Evolutionary conservation across 1,140 invertebrate genomes (phyloP).

Genomic region (Orussus abietinus): DNA sequence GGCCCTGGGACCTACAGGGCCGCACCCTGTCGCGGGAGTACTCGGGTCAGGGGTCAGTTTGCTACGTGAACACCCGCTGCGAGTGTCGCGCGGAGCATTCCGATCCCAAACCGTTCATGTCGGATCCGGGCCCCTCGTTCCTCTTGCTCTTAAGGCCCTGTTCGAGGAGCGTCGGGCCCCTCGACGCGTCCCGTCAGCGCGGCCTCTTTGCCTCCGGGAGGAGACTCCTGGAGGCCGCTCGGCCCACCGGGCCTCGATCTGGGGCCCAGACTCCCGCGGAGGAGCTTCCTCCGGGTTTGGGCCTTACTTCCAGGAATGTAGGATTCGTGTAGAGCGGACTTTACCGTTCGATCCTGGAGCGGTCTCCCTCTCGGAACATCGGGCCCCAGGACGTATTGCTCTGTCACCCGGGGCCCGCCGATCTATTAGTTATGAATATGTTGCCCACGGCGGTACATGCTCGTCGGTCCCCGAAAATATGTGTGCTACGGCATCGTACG

Average conservation of each 20-base stretch:
- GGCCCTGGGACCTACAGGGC: constrained; percentile 35
- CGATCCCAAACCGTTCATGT: constrained; percentile 26
- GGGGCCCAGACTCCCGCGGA: no score
- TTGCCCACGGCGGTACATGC: constrained; percentile 51
- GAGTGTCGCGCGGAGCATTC: constrained; percentile 44
- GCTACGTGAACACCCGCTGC: constrained; percentile 43
- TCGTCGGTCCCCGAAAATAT: constrained; percentile 42
- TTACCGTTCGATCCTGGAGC: constrained; percentile 28
- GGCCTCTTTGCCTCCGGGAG: no score
- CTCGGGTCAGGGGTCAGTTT: constrained; percentile 38
- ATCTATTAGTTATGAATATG: constrained; percentile 54
- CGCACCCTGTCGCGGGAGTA: constrained; percentile 41
- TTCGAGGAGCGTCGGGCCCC: no score
- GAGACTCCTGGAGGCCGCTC: no score
- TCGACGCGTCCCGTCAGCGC: no score
- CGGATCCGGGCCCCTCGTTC: background rate
- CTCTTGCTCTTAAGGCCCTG: no score
- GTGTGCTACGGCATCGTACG: constrained; percentile 27
- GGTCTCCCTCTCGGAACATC: constrained; percentile 36
- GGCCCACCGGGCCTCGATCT: no score
- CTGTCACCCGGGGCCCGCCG: constrained; percentile 46
- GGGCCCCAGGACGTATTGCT: constrained; percentile 49
- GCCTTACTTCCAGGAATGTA: constrained; percentile 43
- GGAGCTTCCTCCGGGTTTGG: no score
- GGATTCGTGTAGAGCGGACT: constrained; percentile 31